A percentile compares a stretch with the other conserved stretches of the same genome.
phyloP scores from a whole-genome alignment of 2,888 invertebrate species.

The Tuta absoluta region DNA sequence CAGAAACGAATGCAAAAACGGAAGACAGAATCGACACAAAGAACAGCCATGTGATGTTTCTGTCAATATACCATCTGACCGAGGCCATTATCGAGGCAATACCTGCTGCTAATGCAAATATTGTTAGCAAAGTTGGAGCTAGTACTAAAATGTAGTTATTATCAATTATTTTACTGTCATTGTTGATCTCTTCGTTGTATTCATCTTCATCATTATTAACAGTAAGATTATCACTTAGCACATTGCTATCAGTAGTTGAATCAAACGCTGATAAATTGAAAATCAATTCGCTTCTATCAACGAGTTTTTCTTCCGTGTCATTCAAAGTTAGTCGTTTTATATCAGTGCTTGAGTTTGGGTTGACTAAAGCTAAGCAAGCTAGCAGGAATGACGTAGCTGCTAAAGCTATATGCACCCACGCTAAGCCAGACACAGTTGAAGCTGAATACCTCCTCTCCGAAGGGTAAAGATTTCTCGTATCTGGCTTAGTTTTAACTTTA shows the following conservation, averaged over 20 bases:
- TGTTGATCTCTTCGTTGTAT: slow-evolving; percentile 29
- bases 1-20: slow-evolving; percentile 69
- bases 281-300: slow-evolving; percentile 34
- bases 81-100: slow-evolving; percentile 82
- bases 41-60: slow-evolving; percentile 84
- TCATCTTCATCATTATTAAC: neutral
- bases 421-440: slow-evolving; percentile 84
- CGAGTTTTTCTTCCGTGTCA: slow-evolving; percentile 34
- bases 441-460: slow-evolving; percentile 85
- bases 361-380: slow-evolving; percentile 76
- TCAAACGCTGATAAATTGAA: slow-evolving; percentile 30
- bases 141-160: slow-evolving; percentile 64
- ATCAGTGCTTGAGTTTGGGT: slow-evolving; percentile 48
- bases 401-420: slow-evolving; percentile 83
- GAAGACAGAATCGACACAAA: slow-evolving; percentile 79
- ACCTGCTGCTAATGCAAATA: slow-evolving; percentile 77
- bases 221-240: neutral
- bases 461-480: slow-evolving; percentile 81
- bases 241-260: slow-evolving; percentile 27
- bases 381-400: slow-evolving; percentile 81
- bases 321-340: slow-evolving; percentile 32
- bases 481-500: slow-evolving; percentile 83
- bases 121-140: slow-evolving; percentile 74
- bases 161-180: slow-evolving; percentile 37
- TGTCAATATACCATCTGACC: slow-evolving; percentile 84